phyloP scores from a whole-genome alignment of 2,797 vertebrate species.

The Betta splendens region DNA sequence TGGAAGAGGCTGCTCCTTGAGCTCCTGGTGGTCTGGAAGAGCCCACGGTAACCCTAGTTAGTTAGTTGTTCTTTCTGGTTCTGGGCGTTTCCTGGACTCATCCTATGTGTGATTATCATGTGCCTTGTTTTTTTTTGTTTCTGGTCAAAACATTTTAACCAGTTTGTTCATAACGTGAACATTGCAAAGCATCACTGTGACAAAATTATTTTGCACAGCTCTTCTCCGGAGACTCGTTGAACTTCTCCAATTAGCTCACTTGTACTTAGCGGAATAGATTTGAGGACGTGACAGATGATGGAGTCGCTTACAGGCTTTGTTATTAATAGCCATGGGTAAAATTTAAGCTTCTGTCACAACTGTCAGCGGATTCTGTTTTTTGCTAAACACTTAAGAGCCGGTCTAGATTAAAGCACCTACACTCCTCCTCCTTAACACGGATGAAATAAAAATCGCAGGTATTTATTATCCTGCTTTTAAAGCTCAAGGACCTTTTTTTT shows the following conservation, averaged over 20 bases:
- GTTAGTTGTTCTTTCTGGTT: too few species aligned
- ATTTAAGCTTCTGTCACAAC: constrained; percentile 11
- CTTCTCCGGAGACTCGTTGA: constrained; percentile 1
- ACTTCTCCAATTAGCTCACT: constrained; percentile 12
- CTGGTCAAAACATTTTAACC: too few species aligned
- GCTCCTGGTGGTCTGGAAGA: too few species aligned
- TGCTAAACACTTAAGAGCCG: constrained; percentile 9
- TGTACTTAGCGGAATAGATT: constrained; percentile 11
- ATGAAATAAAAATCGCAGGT: neutral
- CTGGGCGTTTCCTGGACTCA: too few species aligned
- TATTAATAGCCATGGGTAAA: constrained; percentile 23
- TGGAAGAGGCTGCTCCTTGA: too few species aligned
- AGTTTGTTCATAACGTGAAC: constrained; percentile 4
- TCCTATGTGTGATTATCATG: too few species aligned
- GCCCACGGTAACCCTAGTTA: too few species aligned
- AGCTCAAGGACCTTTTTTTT: too few species aligned
- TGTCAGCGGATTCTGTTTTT: constrained; percentile 36
- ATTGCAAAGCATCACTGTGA: constrained; percentile 10
- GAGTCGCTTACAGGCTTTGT: constrained; percentile 28
- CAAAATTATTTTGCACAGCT: constrained; percentile 2
- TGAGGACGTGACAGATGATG: constrained; percentile 22
- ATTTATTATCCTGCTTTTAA: constrained; percentile 12
- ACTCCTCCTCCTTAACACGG: neutral
- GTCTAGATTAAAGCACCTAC: constrained; percentile 17
- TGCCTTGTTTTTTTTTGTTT: too few species aligned